Conservation (phyloP, 2,797 vertebrate species). For the Notamacropus eugenii region DNA sequence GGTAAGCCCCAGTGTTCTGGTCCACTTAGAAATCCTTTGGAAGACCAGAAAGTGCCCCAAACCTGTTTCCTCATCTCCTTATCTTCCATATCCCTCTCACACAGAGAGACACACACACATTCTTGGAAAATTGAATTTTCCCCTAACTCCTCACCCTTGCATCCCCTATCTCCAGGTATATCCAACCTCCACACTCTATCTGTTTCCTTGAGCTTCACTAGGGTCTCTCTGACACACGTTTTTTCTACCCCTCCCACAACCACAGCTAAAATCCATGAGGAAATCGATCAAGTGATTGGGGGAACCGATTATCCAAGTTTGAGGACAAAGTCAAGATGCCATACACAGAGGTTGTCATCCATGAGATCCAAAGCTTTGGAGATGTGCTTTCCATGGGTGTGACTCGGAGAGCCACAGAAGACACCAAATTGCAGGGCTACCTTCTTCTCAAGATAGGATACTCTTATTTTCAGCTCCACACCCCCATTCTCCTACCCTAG, state of each 20-base stretch:
- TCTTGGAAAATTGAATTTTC: background rate
- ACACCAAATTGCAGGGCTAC: constrained; percentile 32
- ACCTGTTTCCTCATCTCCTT: background rate
- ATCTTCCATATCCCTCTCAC: background rate
- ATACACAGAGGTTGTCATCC: constrained; percentile 42
- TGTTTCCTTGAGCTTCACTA: rapidly evolving
- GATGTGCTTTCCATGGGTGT: background rate
- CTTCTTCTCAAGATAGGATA: constrained; percentile 23
- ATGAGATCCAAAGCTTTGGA: background rate
- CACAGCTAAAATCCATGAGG: constrained; percentile 21
- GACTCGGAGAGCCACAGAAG: background rate
- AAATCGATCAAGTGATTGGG: constrained; percentile 31
- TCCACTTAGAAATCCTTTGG: background rate
- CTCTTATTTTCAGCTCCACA: background rate
- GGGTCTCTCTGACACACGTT: rapidly evolving
- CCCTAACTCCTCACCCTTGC: background rate
- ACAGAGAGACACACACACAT: background rate
- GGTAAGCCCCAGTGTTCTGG: constrained; percentile 25
- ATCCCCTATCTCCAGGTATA: background rate
- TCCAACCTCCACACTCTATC: background rate
- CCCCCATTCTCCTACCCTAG: too few species aligned
- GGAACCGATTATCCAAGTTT: background rate
- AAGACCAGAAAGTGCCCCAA: background rate
- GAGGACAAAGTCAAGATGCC: constrained; percentile 38
- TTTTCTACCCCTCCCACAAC: background rate